Conservation (phyloP, 2,888 invertebrate species). For the Drosophila ezoana region DNA sequence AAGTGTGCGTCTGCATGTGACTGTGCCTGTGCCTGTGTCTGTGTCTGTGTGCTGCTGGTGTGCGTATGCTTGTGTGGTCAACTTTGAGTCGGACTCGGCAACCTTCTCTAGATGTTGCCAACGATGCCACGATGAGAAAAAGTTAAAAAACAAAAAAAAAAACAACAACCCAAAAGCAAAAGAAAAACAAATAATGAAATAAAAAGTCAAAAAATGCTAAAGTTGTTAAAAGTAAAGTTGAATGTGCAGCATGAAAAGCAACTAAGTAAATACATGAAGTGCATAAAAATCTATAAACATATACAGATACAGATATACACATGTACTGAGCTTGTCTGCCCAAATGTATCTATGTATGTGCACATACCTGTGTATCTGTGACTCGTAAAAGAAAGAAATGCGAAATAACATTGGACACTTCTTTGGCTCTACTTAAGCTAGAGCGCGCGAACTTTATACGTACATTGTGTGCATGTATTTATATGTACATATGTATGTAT, state of each 20-base stretch:
- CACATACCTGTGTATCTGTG: slow-evolving; percentile 9
- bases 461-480: slow-evolving; percentile 1
- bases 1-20: background rate
- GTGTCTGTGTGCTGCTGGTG: slow-evolving; percentile 5
- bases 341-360: slow-evolving; percentile 2
- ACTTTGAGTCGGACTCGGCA: slow-evolving; percentile 38
- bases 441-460: background rate
- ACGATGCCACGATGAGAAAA: slow-evolving; percentile 24
- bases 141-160: slow-evolving; percentile 9
- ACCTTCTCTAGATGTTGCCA: slow-evolving; percentile 46
- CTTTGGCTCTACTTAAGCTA: background rate
- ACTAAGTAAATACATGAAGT: slow-evolving; percentile 33
- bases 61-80: slow-evolving; percentile 17
- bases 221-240: slow-evolving; percentile 47
- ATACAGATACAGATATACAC: background rate
- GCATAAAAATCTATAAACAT: slow-evolving; percentile 10
- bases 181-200: slow-evolving; percentile 8
- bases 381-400: slow-evolving; percentile 17
- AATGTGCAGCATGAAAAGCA: slow-evolving; percentile 55
- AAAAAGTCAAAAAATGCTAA: slow-evolving; percentile 35
- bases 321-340: background rate
- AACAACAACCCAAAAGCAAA: no score
- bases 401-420: slow-evolving; percentile 18
- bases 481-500: slow-evolving; percentile 1
- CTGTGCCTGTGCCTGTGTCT: slow-evolving; percentile 16